These are phyloP conservation scores for Cetonia aurata DNA, from an alignment of 2,888 invertebrate genomes.

Conservation along the genomic window DNA sequence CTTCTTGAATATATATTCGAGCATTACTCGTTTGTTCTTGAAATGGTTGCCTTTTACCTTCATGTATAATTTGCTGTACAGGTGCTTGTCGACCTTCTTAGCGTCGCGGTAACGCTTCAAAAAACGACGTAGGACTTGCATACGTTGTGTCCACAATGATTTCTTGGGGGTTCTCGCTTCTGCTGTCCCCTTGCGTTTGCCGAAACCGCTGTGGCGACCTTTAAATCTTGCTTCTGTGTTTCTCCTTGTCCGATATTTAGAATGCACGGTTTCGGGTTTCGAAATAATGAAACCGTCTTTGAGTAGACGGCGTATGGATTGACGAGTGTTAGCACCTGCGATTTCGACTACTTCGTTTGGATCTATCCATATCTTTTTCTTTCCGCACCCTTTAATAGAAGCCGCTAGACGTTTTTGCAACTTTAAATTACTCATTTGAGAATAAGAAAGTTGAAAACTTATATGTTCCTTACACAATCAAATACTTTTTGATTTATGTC, in stretches of 20 bases:
- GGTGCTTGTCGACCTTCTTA: slow-evolving; percentile 97
- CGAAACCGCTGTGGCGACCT: slow-evolving; percentile 96
- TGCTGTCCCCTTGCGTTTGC: slow-evolving; percentile 98
- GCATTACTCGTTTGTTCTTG: slow-evolving; percentile 97
- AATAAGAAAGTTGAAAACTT: background rate
- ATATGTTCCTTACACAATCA: background rate
- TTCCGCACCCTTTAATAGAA: slow-evolving; percentile 96
- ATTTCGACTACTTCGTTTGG: slow-evolving; percentile 99
- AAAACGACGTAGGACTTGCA: slow-evolving; percentile 92
- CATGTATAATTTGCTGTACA: slow-evolving; percentile 96
- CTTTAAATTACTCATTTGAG: slow-evolving; percentile 57
- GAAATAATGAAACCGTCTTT: slow-evolving; percentile 99
- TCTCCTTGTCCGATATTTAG: slow-evolving; percentile 93
- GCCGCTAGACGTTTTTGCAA: slow-evolving; percentile 98
- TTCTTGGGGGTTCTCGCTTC: slow-evolving; percentile 84
- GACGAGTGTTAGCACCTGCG: slow-evolving; percentile 97
- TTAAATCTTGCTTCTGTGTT: slow-evolving; percentile 95
- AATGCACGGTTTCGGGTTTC: slow-evolving; percentile 97
- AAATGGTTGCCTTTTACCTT: slow-evolving; percentile 93
- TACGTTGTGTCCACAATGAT: slow-evolving; percentile 89
- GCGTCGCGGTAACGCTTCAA: slow-evolving; percentile 94
- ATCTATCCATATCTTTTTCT: slow-evolving; percentile 99
- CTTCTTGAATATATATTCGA: slow-evolving; percentile 99
- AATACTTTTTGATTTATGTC: background rate
- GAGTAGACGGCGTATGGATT: slow-evolving; percentile 95